phyloP scores from a whole-genome alignment of 2,888 invertebrate genomes.

The Coelinius sp. region DNA sequence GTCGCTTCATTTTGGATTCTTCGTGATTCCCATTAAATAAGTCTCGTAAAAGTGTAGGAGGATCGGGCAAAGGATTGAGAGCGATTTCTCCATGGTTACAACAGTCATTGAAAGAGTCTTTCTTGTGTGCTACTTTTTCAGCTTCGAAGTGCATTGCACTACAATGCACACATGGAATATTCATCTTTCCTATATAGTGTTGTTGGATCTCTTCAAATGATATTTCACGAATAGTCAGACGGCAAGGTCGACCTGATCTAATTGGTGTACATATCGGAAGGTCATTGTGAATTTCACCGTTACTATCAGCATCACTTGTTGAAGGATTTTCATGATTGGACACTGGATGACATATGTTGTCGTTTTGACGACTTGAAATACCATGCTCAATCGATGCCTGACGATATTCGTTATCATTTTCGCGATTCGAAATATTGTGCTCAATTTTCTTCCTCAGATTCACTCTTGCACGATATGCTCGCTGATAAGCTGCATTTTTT shows the following conservation, averaged over 20 bases:
- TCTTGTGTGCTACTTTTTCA: neutral
- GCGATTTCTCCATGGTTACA: neutral
- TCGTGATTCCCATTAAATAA: conserved; percentile 36
- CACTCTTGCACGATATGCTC: conserved; percentile 3
- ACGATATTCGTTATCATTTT: neutral
- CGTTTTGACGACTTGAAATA: neutral
- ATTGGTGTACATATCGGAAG: neutral
- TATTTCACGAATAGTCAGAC: neutral
- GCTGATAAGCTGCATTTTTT: conserved; percentile 14
- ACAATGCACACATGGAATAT: neutral
- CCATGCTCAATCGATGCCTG: neutral
- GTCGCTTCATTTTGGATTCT: conserved; percentile 7
- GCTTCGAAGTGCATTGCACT: neutral
- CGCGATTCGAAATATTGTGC: neutral
- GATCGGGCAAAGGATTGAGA: conserved; percentile 23
- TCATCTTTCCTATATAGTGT: conserved; percentile 14
- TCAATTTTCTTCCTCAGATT: neutral
- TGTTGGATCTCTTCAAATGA: neutral
- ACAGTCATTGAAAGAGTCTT: conserved; percentile 5
- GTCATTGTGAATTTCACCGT: neutral
- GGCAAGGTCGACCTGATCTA: neutral
- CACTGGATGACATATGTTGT: neutral
- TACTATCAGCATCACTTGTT: neutral
- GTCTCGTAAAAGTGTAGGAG: conserved; percentile 26
- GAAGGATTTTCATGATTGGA: neutral